Percentiles rank a stretch among this genome's conserved stretches.
Conservation (phyloP, 1,140 invertebrate genomes). For the Drosophila nasuta region DNA sequence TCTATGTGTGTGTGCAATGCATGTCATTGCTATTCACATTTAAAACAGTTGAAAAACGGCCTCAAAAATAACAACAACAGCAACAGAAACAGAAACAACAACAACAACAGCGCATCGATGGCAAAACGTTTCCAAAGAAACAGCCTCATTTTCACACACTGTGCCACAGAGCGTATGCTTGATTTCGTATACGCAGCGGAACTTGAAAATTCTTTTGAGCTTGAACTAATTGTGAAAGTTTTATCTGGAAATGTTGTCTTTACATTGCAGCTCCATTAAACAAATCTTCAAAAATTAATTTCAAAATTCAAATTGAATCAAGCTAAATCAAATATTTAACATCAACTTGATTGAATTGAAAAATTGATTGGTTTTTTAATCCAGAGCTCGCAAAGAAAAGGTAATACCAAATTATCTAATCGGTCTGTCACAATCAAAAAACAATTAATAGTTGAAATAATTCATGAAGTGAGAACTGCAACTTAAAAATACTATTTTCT, state of each 20-base stretch:
- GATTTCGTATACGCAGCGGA: neutral
- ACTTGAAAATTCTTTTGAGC: neutral
- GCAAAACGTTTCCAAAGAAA: constrained; percentile 7
- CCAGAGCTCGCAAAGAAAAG: no score
- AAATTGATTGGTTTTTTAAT: no score
- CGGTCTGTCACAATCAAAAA: no score
- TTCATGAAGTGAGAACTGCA: no score
- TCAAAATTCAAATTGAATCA: no score
- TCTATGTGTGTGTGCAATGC: constrained; percentile 35
- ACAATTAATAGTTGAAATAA: no score
- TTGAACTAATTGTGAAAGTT: constrained; percentile 4
- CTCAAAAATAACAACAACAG: constrained; percentile 7
- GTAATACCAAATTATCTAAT: no score
- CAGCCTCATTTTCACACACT: neutral
- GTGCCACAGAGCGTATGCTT: constrained; percentile 25
- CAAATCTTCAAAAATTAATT: neutral
- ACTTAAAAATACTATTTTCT: no score
- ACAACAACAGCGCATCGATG: neutral
- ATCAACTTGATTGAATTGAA: no score
- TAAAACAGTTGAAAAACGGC: constrained; percentile 27
- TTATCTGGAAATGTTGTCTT: neutral
- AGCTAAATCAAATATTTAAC: no score
- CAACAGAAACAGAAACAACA: neutral
- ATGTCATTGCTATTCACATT: constrained; percentile 53
- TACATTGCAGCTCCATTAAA: no score